These are phyloP conservation scores for Prochilodus magdalenae DNA, from an alignment of 2,113 vertebrate species.

Conservation along the genomic window DNA sequence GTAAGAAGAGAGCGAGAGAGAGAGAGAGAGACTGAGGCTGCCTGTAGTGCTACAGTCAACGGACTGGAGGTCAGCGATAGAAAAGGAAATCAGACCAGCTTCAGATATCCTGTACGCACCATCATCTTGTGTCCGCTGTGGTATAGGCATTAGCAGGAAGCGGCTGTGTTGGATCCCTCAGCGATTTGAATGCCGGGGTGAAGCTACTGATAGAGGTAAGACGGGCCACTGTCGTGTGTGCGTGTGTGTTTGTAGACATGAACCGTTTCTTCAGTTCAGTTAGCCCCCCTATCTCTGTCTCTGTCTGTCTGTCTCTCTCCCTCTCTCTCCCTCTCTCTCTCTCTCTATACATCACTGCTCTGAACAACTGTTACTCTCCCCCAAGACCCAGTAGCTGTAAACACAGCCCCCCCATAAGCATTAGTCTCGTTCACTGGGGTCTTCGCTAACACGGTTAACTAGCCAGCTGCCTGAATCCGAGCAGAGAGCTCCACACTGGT, in stretches of 20 bases:
- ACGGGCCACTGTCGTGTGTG: background rate
- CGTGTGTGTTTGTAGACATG: background rate
- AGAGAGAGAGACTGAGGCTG: background rate
- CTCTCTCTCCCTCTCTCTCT: too few relatives aligned
- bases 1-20: background rate
- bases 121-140: background rate
- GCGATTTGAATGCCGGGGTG: background rate
- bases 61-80: constrained; percentile 2
- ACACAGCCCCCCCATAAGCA: background rate
- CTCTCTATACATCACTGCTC: too few relatives aligned
- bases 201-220: constrained; percentile 10
- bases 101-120: background rate
- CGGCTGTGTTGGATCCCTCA: background rate
- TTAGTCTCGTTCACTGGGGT: too few relatives aligned
- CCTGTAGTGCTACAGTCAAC: background rate
- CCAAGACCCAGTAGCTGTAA: background rate
- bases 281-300: background rate
- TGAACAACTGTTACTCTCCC: too few relatives aligned
- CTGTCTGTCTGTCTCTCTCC: too few relatives aligned
- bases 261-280: background rate
- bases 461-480: background rate
- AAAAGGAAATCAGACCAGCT: background rate
- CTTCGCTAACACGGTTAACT: background rate
- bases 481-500: background rate
- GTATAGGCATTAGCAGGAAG: background rate